Conservation (phyloP, 2,113 vertebrate genomes). For the Lophius piscatorius region DNA sequence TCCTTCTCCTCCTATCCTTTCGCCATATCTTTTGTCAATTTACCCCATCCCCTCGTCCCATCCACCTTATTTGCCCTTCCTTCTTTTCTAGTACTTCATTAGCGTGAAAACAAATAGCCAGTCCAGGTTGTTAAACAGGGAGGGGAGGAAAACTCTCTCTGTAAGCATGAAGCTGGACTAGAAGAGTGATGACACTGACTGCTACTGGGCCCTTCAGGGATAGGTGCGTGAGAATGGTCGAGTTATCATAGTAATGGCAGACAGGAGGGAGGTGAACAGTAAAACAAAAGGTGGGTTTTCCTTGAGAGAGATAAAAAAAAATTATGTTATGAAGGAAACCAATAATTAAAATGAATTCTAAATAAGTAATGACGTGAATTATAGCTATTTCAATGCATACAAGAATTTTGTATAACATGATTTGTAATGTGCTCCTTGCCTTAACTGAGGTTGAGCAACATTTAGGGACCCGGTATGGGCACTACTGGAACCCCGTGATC, state of each 20-base stretch:
- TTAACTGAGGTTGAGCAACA: slow-evolving; percentile 50
- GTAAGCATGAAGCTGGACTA: slow-evolving; percentile 62
- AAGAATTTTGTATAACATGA: slow-evolving; percentile 70
- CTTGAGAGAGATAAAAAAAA: neutral
- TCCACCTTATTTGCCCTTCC: neutral
- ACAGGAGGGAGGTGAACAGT: slow-evolving; percentile 23
- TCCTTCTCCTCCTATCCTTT: slow-evolving; percentile 3
- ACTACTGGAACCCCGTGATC: slow-evolving; percentile 40
- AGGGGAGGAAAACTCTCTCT: slow-evolving; percentile 45
- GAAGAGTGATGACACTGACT: slow-evolving; percentile 68
- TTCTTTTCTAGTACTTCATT: slow-evolving; percentile 68
- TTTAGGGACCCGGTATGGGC: slow-evolving; percentile 67
- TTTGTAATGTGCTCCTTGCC: slow-evolving; percentile 66
- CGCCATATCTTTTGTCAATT: neutral
- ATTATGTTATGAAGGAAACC: slow-evolving; percentile 34
- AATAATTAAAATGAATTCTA: slow-evolving; percentile 31
- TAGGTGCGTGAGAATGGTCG: slow-evolving; percentile 37
- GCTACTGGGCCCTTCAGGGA: slow-evolving; percentile 57
- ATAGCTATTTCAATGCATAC: slow-evolving; percentile 24
- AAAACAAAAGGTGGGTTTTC: slow-evolving; percentile 27
- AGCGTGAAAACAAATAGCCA: slow-evolving; percentile 71
- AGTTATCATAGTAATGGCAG: slow-evolving; percentile 57
- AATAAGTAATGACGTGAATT: slow-evolving; percentile 36
- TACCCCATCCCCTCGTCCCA: neutral
- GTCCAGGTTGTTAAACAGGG: slow-evolving; percentile 42